These are phyloP conservation scores for Leptinotarsa texana DNA, from an alignment of 1,140 invertebrate species.

Conservation along the genomic window DNA sequence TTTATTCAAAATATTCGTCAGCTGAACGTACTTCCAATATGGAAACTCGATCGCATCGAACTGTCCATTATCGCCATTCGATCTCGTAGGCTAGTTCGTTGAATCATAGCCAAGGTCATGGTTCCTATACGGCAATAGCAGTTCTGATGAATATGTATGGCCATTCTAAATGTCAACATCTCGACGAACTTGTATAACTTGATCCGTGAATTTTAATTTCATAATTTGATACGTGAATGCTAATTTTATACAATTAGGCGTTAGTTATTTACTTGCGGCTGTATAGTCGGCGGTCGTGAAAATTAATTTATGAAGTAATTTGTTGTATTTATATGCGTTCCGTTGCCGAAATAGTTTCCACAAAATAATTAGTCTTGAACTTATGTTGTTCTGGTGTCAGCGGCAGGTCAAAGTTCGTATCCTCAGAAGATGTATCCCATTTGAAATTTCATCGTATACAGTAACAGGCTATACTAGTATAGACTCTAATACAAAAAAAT, in stretches of 20 bases:
- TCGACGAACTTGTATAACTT: constrained; percentile 17
- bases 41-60: constrained; percentile 12
- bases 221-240: constrained; percentile 12
- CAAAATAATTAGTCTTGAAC: neutral
- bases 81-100: constrained; percentile 14
- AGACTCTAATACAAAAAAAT: no score
- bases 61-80: constrained; percentile 2
- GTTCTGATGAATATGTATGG: constrained; percentile 9
- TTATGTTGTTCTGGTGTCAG: neutral
- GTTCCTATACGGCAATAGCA: constrained; percentile 2
- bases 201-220: constrained; percentile 4
- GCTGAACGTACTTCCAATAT: constrained; percentile 2
- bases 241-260: constrained; percentile 17
- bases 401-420: no score
- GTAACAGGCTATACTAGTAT: no score
- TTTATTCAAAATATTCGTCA: neutral
- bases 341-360: neutral
- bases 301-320: neutral
- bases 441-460: no score
- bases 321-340: neutral
- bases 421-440: no score
- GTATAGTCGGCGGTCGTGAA: neutral
- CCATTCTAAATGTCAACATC: constrained; percentile 19
- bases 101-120: constrained; percentile 15
- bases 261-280: neutral